Percentiles rank a stretch among this genome's conserved stretches.
Evolutionary conservation across 2,797 vertebrate genomes (phyloP).

Genomic region (Pteronotus mesoamericanus): DNA sequence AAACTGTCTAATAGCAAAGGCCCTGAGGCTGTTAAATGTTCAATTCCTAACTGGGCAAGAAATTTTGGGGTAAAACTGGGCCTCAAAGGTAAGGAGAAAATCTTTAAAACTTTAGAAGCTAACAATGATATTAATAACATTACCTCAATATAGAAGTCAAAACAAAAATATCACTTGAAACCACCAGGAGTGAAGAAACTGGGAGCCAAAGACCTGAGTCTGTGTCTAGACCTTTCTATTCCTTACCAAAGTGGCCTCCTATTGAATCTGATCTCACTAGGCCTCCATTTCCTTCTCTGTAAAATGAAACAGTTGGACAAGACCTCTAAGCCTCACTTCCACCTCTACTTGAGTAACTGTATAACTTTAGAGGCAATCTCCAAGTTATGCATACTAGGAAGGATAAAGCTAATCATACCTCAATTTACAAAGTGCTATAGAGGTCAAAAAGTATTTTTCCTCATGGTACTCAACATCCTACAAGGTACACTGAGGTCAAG

Average conservation of each 20-base stretch:
- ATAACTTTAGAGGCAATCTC: constrained; percentile 24
- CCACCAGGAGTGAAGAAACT: not conserved
- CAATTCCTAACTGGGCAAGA: not conserved
- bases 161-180: not conserved
- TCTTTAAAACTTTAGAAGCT: not conserved
- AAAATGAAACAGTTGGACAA: not conserved
- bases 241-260: not conserved
- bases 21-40: not conserved
- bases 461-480: not conserved
- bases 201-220: not conserved
- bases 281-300: not conserved
- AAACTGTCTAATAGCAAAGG: constrained; percentile 18
- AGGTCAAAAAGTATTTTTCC: constrained; percentile 35
- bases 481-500: constrained; percentile 36
- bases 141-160: not conserved
- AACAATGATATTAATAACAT: not conserved
- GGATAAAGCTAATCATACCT: constrained; percentile 36
- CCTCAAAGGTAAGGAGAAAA: not conserved
- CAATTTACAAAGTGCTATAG: constrained; percentile 45
- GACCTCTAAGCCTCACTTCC: not conserved
- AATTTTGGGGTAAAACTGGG: constrained; percentile 14
- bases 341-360: not conserved
- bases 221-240: not conserved
- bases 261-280: not conserved
- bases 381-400: not conserved